Conservation (phyloP, 2,888 invertebrate species). For the Bedellia somnulentella region DNA sequence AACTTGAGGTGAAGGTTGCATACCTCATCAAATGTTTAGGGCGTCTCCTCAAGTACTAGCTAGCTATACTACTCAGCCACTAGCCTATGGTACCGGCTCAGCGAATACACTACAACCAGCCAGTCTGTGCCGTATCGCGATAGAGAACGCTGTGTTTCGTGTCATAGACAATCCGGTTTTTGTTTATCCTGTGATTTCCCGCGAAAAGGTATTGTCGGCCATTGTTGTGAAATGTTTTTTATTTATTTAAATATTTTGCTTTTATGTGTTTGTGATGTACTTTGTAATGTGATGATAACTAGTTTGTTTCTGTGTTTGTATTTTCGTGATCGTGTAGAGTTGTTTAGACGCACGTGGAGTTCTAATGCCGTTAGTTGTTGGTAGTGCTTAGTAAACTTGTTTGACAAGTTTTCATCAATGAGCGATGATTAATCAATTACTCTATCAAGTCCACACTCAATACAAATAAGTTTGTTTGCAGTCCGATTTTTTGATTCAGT, state of each 20-base stretch:
- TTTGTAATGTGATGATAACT: not conserved
- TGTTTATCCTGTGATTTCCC: conserved; percentile 24
- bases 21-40: no score
- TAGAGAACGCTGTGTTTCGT: conserved; percentile 28
- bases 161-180: conserved; percentile 22
- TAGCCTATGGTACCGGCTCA: no score
- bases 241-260: conserved; percentile 10
- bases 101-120: no score
- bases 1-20: no score
- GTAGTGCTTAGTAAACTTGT: no score
- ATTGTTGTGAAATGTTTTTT: conserved; percentile 10
- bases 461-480: no score
- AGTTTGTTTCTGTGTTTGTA: not conserved
- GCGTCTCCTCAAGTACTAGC: conserved; percentile 1
- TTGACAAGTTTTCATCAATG: no score
- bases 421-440: no score
- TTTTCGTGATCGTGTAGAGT: not conserved
- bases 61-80: not conserved
- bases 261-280: not conserved
- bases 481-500: no score
- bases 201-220: conserved; percentile 26
- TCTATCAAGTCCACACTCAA: no score
- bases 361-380: no score
- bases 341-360: no score
- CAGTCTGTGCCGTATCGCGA: conserved; percentile 29